A percentile compares a stretch with the other conserved stretches of the same genome.
These are phyloP conservation scores for Pangasianodon gigas DNA, from an alignment of 2,113 vertebrate genomes.

Conservation along the genomic window DNA sequence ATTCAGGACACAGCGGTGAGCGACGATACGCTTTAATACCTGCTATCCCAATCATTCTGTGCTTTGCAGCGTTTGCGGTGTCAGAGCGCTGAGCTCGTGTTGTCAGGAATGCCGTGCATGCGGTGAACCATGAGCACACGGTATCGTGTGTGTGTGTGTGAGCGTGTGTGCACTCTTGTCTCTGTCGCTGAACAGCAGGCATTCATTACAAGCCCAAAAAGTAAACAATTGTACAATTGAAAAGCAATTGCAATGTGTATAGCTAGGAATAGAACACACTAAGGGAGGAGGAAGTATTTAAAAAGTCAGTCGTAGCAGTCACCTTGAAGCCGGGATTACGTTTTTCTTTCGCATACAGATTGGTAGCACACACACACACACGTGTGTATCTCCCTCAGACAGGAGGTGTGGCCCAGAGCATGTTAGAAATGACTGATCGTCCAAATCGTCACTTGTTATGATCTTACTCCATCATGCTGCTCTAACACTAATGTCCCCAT, in stretches of 20 bases:
- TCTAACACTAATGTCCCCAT: neutral
- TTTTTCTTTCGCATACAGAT: neutral
- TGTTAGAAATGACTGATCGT: too few relatives aligned
- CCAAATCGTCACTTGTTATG: too few relatives aligned
- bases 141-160: neutral
- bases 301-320: neutral
- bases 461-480: too few relatives aligned
- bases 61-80: neutral
- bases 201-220: constrained; percentile 7
- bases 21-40: neutral
- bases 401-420: neutral
- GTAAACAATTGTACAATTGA: constrained; percentile 47
- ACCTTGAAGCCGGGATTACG: neutral
- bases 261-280: constrained; percentile 32
- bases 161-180: neutral
- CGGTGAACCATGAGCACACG: neutral
- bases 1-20: neutral
- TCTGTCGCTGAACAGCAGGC: neutral
- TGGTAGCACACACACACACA: neutral
- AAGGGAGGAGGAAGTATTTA: constrained; percentile 8
- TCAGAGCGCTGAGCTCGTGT: constrained; percentile 9
- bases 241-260: constrained; percentile 55
- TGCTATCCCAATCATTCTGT: neutral
- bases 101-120: constrained; percentile 5
- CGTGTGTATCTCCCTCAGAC: neutral